Evolutionary conservation across 1,140 invertebrate species (phyloP), one percentile per base, ranked within the genome.

Genomic region (Eriosoma lanigerum): DNA sequence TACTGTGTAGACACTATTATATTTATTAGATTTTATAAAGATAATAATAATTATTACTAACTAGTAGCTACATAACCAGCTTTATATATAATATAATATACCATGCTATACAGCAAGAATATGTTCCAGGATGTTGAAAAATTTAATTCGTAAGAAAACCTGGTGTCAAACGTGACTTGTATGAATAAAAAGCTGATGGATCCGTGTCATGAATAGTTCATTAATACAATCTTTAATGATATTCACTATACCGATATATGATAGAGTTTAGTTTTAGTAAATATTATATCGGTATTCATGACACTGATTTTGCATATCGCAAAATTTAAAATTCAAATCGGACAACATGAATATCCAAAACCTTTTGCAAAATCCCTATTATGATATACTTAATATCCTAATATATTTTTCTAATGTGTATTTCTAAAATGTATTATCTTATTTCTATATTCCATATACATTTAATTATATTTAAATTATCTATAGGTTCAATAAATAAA

Each of bases 141-240:
- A 68, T 46, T 68, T 68, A 68, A 68, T 32, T 24, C 64, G 6
- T 46, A 46, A 68, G 38, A 68, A 68, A 64, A 68, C n/a, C 64
- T 68, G 38, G 64, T 46, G n/a, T 68, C 38, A 68, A 68, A 68
- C 64, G 64, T 68, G 64, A 68, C 64, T 68, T 10, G 38, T 68
- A 9, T 68, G 29, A 3, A 38, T 4, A 38, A 24, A 68, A 68
- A 19, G n/a, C 15, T 1, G 13, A 68, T 46, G 15, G 38, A 68
- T 68, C 64, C 64, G n/a, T 68, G 64, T 68, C 64, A 68, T 4
- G 64, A 44, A 68, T 46, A 32, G 38, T 46, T 68, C 64, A 32
- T 68, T 24, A 68, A 24, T 68, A 46, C 44, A 68, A 68, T 46
- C 12, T 24, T 68, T 46, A 46, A 68, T 68, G 46, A 64, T 12